Percentiles rank a stretch among this genome's conserved stretches.
These are phyloP conservation scores for Paedocypris micromegethes DNA, from an alignment of 2,797 vertebrate species.

Conservation along the genomic window DNA sequence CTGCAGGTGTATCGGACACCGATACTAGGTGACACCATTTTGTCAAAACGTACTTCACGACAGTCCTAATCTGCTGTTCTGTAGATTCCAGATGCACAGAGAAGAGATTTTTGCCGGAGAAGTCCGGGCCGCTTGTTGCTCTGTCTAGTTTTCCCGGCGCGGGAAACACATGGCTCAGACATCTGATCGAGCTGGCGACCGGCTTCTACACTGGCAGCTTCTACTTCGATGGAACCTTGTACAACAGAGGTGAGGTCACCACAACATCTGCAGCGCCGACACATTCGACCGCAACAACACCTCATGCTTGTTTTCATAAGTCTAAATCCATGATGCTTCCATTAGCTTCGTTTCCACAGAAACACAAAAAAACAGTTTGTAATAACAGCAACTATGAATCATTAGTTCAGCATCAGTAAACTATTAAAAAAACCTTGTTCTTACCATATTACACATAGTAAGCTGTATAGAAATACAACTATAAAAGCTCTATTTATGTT, in stretches of 20 bases:
- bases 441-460: too few relatives aligned
- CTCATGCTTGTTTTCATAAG: not conserved
- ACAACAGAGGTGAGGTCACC: conserved; percentile 84
- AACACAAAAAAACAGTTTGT: too few relatives aligned
- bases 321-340: not conserved
- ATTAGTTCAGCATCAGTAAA: too few relatives aligned
- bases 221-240: conserved; percentile 82
- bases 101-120: conserved; percentile 84
- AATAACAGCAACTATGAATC: too few relatives aligned
- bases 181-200: conserved; percentile 79
- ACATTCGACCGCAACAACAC: not conserved
- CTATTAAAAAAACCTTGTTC: too few relatives aligned
- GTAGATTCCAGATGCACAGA: conserved; percentile 92
- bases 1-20: conserved; percentile 90
- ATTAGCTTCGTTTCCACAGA: too few relatives aligned
- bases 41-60: not conserved
- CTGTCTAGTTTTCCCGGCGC: conserved; percentile 94
- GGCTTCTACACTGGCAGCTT: conserved; percentile 84
- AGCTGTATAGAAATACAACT: too few relatives aligned
- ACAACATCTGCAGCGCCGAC: not conserved
- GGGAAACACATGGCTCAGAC: conserved; percentile 83
- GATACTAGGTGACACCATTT: conserved; percentile 75
- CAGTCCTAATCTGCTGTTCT: conserved; percentile 32
- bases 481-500: too few relatives aligned
- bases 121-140: conserved; percentile 84